Evolutionary conservation across 2,797 vertebrate genomes (phyloP).

Genomic region (Tragelaphus oryx): DNA sequence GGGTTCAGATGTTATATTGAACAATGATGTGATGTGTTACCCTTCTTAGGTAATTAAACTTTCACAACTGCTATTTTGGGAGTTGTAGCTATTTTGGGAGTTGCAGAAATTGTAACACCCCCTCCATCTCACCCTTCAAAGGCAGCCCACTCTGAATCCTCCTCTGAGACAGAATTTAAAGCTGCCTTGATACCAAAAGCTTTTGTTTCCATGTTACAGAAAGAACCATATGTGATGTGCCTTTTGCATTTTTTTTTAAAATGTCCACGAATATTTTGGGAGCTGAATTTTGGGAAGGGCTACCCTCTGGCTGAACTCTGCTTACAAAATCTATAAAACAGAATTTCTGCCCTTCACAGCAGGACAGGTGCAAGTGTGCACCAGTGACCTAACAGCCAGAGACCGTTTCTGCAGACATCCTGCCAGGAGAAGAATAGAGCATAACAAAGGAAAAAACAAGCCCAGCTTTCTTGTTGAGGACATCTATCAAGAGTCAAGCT

Average conservation of each 20-base stretch:
- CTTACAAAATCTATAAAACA: slow-evolving; percentile 37
- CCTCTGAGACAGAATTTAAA: neutral
- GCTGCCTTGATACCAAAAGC: neutral
- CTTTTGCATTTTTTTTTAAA: neutral
- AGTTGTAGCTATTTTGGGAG: neutral
- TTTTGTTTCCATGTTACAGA: neutral
- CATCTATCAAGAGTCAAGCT: neutral
- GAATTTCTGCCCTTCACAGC: neutral
- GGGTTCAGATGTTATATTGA: neutral
- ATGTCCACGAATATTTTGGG: slow-evolving; percentile 41
- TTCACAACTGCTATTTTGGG: neutral
- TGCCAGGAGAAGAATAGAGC: neutral
- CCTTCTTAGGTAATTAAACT: neutral
- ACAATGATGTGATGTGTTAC: neutral
- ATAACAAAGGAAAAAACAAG: neutral
- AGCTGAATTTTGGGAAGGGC: slow-evolving; percentile 30
- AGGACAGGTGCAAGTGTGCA: slow-evolving; percentile 27
- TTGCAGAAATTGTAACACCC: neutral
- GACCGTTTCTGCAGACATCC: neutral
- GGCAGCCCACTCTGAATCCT: neutral
- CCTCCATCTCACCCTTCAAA: fast-evolving
- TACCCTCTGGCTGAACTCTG: slow-evolving; percentile 65
- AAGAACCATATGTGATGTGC: neutral
- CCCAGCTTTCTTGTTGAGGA: neutral
- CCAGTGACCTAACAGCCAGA: neutral